Base-by-base conservation (phyloP, 2,888 invertebrate species). In the Sinopyrophorus schimmeli region DNA sequence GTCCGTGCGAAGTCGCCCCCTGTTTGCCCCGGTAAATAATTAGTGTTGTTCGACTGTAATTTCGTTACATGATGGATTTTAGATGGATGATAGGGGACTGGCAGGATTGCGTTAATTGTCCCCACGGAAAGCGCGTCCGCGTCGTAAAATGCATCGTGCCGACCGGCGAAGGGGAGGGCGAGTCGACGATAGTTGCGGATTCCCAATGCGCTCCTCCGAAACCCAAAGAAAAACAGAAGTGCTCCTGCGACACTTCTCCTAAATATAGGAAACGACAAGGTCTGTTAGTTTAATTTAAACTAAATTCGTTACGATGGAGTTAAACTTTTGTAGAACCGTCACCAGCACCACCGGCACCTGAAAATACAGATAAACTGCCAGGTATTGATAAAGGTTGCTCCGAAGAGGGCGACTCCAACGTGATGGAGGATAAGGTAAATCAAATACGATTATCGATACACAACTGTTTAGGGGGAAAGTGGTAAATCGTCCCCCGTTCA, bases 51-150 rank as follows among this genome's bases (percentile, higher is more conserved):
- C 31, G 15, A 16, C 6, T 4, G 17, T 31, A 31, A 12, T 3
- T 31, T 31, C 10, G 2, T 11, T 23, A 7, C 12, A 5, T 20
- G n/a, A 20, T 10, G 9, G 5, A 41, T 30, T 37, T 7, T 10
- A 70, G 72, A 55, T 72, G 72, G 72, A 64, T 69, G 63, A 63
- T 72, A 34, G 68, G 71, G 38, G 69, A 71, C 35, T 72, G 71
- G 70, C 62, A 63, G 53, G 62, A 64, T 10, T 70, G 72, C 55
- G 43, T 44, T 15, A 59, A 62, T n/a, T 69, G 70, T 54, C 61
- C 61, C 17, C 44, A 50, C 5, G 62, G 62, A 14, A 58, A 54
- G 31, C 65, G 59, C 23, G 48, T 37, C 15, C 59, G 71, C 9
- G 54, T 64, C 11, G 69, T 70, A 27, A 68, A 67, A 47, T 71